phyloP scores from a whole-genome alignment of 2,113 vertebrate genomes.

The Eretmochelys imbricata region DNA sequence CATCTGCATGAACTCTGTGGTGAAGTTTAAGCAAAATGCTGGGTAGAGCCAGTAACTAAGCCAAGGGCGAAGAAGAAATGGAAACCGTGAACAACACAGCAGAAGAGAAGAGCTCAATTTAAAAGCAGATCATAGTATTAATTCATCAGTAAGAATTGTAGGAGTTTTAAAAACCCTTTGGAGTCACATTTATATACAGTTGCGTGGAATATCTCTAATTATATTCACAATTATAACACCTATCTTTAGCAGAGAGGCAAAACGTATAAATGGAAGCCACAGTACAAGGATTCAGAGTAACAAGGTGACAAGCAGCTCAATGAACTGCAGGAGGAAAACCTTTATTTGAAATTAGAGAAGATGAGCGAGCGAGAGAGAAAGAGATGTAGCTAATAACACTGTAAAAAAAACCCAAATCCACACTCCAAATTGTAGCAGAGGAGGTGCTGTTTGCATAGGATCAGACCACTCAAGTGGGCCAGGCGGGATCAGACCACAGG shows the following conservation, averaged over 20 bases:
- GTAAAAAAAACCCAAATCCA: not conserved
- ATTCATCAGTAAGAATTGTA: slow-evolving; percentile 45
- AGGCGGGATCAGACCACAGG: not conserved
- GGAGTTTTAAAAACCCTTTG: slow-evolving; percentile 41
- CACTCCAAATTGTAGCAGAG: not conserved
- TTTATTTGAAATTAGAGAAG: slow-evolving; percentile 17
- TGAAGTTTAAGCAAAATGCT: slow-evolving; percentile 40
- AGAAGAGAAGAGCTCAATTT: slow-evolving; percentile 35
- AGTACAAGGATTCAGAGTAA: not conserved
- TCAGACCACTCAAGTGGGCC: not conserved
- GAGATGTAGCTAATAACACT: not conserved
- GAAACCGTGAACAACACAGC: slow-evolving; percentile 36
- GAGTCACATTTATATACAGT: slow-evolving; percentile 47
- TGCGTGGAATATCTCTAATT: slow-evolving; percentile 68
- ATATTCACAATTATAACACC: slow-evolving; percentile 63
- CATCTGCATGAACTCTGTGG: not conserved
- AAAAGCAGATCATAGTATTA: slow-evolving; percentile 19
- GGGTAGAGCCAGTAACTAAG: slow-evolving; percentile 39
- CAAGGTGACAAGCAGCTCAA: not conserved
- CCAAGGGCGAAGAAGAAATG: not conserved
- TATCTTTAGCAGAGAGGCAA: slow-evolving; percentile 60
- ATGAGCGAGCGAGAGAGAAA: not conserved
- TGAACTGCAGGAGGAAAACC: not conserved
- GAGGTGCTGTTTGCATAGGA: not conserved
- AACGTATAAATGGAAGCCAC: slow-evolving; percentile 36